phyloP scores from a whole-genome alignment of 2,888 invertebrate genomes.

The Cordilura impudica region DNA sequence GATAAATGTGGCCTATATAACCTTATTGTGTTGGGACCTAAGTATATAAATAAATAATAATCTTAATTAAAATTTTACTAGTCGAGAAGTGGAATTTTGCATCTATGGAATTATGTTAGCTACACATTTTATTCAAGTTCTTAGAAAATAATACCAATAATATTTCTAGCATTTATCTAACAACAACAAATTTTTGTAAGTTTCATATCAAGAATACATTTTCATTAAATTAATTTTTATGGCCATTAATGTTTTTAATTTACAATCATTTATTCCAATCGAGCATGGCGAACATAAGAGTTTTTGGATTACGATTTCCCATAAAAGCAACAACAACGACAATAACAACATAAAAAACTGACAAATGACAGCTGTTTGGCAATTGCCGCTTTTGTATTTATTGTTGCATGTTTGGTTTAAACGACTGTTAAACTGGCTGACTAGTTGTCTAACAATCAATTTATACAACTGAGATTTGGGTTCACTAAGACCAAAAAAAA shows the following conservation, averaged over 20 bases:
- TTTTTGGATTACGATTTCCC: conserved; percentile 9
- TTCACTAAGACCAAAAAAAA: background rate
- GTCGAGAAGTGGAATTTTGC: no score
- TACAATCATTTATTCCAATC: conserved; percentile 40
- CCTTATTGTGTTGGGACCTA: no score
- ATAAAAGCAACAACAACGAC: background rate
- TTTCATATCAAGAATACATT: conserved; percentile 36
- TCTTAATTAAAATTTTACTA: no score
- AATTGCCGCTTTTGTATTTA: conserved; percentile 44
- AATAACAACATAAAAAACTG: conserved; percentile 16
- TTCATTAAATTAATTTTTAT: conserved; percentile 35
- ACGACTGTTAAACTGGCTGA: conserved; percentile 39
- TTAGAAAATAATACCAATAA: no score
- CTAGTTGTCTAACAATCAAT: conserved; percentile 47
- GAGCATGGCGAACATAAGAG: conserved; percentile 22
- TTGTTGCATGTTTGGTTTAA: conserved; percentile 24
- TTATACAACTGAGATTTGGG: conserved; percentile 32
- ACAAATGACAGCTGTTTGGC: conserved; percentile 59
- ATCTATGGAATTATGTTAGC: no score
- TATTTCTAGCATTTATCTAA: no score
- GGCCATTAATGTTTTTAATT: conserved; percentile 25
- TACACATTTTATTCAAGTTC: no score
- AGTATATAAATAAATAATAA: no score
- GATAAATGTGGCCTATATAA: no score
- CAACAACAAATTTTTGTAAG: conserved; percentile 11